Conservation (phyloP, 35 echinoderm and acorn worm genomes). For the Diadema setosum region DNA sequence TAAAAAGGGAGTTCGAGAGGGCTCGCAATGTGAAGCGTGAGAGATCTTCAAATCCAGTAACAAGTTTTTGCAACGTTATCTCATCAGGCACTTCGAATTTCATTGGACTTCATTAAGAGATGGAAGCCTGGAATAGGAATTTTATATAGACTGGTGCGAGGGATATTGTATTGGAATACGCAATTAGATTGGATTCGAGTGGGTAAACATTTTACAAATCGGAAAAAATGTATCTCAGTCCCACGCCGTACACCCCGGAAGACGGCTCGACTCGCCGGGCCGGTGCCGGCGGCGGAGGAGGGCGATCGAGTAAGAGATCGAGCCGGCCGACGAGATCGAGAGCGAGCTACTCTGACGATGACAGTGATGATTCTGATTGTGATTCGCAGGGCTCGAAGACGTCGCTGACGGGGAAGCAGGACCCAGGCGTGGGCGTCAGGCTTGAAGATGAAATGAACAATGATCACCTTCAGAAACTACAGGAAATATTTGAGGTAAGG, state of each 20-base stretch:
- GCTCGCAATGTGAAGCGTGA: too few relatives aligned
- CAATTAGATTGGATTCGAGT: not conserved
- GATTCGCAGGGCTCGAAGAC: constrained; percentile 68
- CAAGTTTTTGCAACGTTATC: too few relatives aligned
- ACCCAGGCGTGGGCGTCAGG: constrained; percentile 8
- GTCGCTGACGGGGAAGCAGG: constrained; percentile 39
- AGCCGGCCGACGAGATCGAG: not conserved
- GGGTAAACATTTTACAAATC: not conserved
- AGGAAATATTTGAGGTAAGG: constrained; percentile 97
- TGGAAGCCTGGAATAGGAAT: not conserved
- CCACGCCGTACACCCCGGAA: not conserved
- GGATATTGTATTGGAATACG: too few relatives aligned
- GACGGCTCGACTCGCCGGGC: not conserved
- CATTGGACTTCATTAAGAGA: not conserved
- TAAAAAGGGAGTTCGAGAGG: too few relatives aligned
- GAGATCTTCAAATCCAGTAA: too few relatives aligned
- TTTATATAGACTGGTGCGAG: not conserved
- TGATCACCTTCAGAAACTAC: constrained; percentile 89
- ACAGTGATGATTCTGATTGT: not conserved
- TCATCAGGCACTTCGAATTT: not conserved
- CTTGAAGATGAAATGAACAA: constrained; percentile 99
- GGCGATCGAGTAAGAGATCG: not conserved
- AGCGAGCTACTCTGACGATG: not conserved
- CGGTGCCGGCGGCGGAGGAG: not conserved
- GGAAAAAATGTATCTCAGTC: not conserved